phyloP scores from a whole-genome alignment of 1,140 invertebrate species.

The Zaprionus davidi region DNA sequence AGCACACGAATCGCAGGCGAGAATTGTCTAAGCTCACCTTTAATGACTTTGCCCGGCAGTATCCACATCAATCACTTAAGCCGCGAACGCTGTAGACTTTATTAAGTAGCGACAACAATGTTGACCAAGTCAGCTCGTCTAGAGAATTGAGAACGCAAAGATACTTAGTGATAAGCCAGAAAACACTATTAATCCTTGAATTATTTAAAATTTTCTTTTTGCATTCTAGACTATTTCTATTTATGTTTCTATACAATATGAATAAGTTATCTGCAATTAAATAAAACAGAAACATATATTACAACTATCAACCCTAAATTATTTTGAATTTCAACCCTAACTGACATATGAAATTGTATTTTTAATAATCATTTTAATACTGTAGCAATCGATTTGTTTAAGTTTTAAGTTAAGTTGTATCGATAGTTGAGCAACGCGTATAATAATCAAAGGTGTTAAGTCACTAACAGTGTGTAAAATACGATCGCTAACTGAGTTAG shows the following conservation, averaged over 20 bases:
- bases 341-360: too few species aligned
- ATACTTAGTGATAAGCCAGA: background rate
- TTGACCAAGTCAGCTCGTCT: constrained; percentile 25
- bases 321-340: too few species aligned
- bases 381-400: background rate
- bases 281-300: too few species aligned
- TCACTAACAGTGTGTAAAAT: background rate
- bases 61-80: constrained; percentile 3
- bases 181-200: background rate
- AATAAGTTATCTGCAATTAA: too few species aligned
- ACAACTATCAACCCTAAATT: too few species aligned
- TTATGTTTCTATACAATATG: too few species aligned
- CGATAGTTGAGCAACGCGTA: background rate
- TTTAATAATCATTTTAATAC: too few species aligned
- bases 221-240: too few species aligned
- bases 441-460: background rate
- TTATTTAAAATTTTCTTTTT: background rate
- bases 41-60: background rate
- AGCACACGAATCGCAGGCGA: constrained; percentile 1
- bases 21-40: background rate
- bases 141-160: constrained; percentile 30
- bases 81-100: background rate
- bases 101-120: constrained; percentile 1
- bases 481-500: background rate
- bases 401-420: background rate